Conservation (phyloP, 2,113 vertebrate species). For the Serilophus lunatus region DNA sequence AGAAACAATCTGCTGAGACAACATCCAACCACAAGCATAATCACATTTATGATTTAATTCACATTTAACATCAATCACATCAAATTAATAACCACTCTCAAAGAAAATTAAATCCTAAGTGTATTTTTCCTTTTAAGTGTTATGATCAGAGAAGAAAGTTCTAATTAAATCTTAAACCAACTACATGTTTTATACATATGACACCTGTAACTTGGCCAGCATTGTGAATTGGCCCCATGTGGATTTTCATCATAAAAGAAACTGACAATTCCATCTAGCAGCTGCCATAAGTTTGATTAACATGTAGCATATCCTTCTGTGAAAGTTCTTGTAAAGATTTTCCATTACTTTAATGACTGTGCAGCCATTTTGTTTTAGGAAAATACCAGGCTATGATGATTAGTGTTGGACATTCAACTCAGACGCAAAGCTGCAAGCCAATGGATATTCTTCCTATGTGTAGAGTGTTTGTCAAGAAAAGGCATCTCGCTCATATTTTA, state of each 20-base stretch:
- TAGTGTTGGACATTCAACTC: fast-evolving
- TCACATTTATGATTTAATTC: slow-evolving; percentile 77
- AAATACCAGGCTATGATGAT: not conserved
- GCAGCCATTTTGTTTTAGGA: slow-evolving; percentile 28
- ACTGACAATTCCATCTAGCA: slow-evolving; percentile 31
- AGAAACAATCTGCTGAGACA: slow-evolving; percentile 66
- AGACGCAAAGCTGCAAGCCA: not conserved
- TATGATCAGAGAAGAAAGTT: slow-evolving; percentile 47
- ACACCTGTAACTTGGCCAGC: slow-evolving; percentile 38
- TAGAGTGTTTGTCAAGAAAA: not conserved
- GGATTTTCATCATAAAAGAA: slow-evolving; percentile 31
- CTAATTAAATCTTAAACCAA: slow-evolving; percentile 71
- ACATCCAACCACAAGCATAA: slow-evolving; percentile 32
- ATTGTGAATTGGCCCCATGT: slow-evolving; percentile 32
- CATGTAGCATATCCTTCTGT: not conserved
- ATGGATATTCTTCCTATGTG: not conserved
- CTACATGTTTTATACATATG: slow-evolving; percentile 26
- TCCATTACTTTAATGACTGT: slow-evolving; percentile 1
- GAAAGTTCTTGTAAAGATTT: slow-evolving; percentile 38
- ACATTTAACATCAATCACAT: slow-evolving; percentile 73
- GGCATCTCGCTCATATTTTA: not conserved
- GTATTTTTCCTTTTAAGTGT: slow-evolving; percentile 61
- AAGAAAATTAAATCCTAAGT: slow-evolving; percentile 64
- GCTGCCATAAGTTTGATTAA: slow-evolving; percentile 51
- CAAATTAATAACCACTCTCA: slow-evolving; percentile 74